These are phyloP conservation scores for Chrysolophus pictus DNA, from an alignment of 2,797 vertebrate genomes.

Conservation along the genomic window DNA sequence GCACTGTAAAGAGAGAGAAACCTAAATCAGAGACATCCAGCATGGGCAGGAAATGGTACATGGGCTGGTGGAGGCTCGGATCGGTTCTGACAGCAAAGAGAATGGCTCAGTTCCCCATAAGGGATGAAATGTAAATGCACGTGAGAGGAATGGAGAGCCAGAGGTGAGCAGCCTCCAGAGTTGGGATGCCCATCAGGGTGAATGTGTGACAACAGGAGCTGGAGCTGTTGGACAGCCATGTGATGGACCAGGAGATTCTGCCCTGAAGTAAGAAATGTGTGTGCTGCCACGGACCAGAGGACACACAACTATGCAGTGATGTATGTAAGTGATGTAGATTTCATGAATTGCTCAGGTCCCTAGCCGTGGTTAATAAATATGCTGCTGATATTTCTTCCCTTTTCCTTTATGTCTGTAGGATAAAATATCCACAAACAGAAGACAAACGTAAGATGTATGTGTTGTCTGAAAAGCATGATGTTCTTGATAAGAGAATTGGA, in stretches of 20 bases:
- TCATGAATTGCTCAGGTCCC: background rate
- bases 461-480: background rate
- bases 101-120: slow-evolving; percentile 78
- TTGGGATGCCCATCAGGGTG: background rate
- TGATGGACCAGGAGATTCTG: background rate
- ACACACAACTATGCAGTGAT: rapidly evolving
- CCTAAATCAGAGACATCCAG: slow-evolving; percentile 62
- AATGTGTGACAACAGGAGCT: slow-evolving; percentile 18
- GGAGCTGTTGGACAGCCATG: background rate
- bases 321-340: too few species aligned
- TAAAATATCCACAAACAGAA: background rate
- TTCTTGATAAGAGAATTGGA: background rate
- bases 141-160: slow-evolving; percentile 46
- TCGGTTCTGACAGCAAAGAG: slow-evolving; percentile 69
- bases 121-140: slow-evolving; percentile 36
- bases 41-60: slow-evolving; percentile 65
- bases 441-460: background rate
- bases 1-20: slow-evolving; percentile 52
- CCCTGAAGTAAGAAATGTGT: background rate
- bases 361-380: background rate
- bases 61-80: slow-evolving; percentile 72
- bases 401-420: background rate
- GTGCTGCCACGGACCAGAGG: background rate
- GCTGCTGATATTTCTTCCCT: background rate
- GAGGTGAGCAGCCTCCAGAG: background rate